Conservation (phyloP, 2,797 vertebrate species). For the Sebastes wilsoni region DNA sequence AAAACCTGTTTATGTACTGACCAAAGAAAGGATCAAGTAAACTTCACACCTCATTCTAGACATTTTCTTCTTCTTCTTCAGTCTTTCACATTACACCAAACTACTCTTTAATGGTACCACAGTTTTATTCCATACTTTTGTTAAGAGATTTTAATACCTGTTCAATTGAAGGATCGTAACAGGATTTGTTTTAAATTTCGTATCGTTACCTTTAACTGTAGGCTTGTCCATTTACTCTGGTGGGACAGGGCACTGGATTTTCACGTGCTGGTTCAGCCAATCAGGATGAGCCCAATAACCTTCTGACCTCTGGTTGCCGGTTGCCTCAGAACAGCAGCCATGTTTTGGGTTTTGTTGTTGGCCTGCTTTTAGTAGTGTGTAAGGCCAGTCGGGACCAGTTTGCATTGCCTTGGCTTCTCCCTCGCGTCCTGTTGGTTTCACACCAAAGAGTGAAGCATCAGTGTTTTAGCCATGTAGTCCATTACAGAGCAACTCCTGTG, state of each 20-base stretch:
- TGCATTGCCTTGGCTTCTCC: not conserved
- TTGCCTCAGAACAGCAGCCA: not conserved
- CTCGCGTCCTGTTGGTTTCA: not conserved
- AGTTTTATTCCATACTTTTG: conserved; percentile 1
- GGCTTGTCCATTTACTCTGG: not conserved
- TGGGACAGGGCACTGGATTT: not conserved
- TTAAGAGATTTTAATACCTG: not conserved
- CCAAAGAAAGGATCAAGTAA: conserved; percentile 29
- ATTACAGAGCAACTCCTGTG: not conserved
- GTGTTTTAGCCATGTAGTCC: not conserved
- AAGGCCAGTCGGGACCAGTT: not conserved
- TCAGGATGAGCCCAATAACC: not conserved
- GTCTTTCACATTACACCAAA: not conserved
- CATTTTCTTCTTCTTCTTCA: conserved; percentile 30
- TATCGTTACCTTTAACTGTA: not conserved
- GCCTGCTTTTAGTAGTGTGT: not conserved
- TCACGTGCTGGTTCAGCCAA: not conserved
- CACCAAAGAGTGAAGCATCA: not conserved
- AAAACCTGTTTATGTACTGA: conserved; percentile 47
- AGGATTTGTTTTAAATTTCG: accelerated
- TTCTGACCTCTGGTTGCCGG: not conserved
- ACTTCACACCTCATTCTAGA: conserved; percentile 31
- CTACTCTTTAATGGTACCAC: conserved; percentile 8
- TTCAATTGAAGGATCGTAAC: not conserved
- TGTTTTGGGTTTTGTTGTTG: not conserved